Evolutionary conservation across 2,888 invertebrate genomes (phyloP), one percentile per base, ranked within the genome.

Genomic region (Galerucella nymphaeae): DNA sequence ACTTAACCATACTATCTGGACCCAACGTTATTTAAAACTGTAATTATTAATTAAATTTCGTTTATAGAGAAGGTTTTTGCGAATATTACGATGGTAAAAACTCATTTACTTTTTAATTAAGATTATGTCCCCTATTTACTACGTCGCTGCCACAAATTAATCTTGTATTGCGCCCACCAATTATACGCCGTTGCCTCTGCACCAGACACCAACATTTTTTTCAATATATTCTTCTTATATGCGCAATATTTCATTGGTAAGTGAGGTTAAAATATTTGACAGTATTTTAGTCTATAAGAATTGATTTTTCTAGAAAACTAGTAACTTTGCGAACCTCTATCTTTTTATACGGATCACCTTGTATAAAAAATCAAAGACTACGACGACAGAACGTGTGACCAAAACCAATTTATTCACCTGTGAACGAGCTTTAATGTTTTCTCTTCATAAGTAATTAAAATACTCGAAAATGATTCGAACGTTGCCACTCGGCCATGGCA

Each of bases 61-160:
- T 70, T 74, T 72, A 76, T 75, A 73, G 73, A 78, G 78, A 80
- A 80, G 78, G 78, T 76, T 77, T 73, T 72, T 73, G 76, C 77
- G 78, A 81, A 81, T 80, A 79, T 81, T 76, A 78, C 77, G 79
- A 77, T 79, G 77, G 79, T 78, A 78, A 80, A 80, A 82, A 82
- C 81, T 81, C 81, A 80, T 82, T 82, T 80, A 81, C 79, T 82
- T 82, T 82, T 82, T 82, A 82, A 82, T 82, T 82, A 82, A 81
- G 80, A 81, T 81, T 81, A 82, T 81, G 74, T 69, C 64, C 80
- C 78, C 78, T 77, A 78, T 80, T 80, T 79, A 79, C 77, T 76
- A 76, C 79, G 78, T 80, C 78, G 76, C 78, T 77, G 75, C 77
- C 79, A 78, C 79, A 77, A 80, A 79, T 80, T 80, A 80, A 80